Conservation (phyloP, 2,113 vertebrate genomes). For the Puffinus mauretanicus region DNA sequence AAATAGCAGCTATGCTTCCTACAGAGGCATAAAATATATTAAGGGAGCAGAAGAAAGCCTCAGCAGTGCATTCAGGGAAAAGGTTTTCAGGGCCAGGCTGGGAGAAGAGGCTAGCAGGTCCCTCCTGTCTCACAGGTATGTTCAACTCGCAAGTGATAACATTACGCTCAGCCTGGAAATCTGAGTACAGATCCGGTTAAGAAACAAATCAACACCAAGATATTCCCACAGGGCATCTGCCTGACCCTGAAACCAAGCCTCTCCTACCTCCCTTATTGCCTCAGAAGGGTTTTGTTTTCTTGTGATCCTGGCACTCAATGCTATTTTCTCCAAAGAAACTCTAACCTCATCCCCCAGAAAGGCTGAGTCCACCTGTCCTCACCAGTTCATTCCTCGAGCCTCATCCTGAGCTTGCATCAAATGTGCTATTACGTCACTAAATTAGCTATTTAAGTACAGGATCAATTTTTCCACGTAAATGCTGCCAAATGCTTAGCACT, state of each 20-base stretch:
- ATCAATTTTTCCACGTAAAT: neutral
- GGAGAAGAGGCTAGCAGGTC: neutral
- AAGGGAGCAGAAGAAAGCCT: neutral
- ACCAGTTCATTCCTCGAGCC: neutral
- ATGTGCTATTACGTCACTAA: neutral
- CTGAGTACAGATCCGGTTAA: neutral
- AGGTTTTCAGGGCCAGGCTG: neutral
- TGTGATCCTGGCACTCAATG: neutral
- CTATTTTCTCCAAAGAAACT: neutral
- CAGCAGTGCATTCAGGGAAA: neutral
- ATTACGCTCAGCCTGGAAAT: neutral
- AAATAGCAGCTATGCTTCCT: neutral
- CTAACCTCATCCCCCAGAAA: neutral
- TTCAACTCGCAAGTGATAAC: neutral
- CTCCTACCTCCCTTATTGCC: neutral
- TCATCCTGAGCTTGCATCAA: neutral
- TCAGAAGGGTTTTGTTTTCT: neutral
- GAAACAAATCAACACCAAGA: neutral
- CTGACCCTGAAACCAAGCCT: neutral
- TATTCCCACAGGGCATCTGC: neutral
- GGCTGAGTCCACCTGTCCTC: neutral
- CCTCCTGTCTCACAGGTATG: neutral
- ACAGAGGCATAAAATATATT: neutral
- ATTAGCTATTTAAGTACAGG: conserved; percentile 13
- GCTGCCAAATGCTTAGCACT: conserved; percentile 11